phyloP scores from a whole-genome alignment of 2,888 invertebrate genomes.

The Scaptomyza tumidula region DNA sequence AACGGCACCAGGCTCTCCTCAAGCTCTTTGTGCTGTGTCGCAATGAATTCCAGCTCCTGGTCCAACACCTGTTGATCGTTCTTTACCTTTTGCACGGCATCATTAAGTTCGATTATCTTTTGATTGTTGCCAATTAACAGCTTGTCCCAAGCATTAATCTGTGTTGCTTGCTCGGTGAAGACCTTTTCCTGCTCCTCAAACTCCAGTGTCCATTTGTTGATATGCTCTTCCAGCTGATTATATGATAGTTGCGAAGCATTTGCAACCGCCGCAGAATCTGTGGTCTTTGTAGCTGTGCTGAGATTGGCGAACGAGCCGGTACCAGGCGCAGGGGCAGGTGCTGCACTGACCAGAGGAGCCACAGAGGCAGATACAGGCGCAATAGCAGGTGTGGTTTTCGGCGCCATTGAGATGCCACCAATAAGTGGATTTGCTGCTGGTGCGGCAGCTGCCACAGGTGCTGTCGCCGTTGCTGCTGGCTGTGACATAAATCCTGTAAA shows the following conservation, averaged over 20 bases:
- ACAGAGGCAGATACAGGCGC: conserved; percentile 43
- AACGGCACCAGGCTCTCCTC: conserved; percentile 94
- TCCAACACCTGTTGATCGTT: conserved; percentile 95
- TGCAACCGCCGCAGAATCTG: conserved; percentile 82
- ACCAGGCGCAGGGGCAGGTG: conserved; percentile 36
- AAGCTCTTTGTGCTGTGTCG: conserved; percentile 96
- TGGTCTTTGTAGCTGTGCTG: conserved; percentile 76
- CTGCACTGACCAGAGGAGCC: conserved; percentile 33
- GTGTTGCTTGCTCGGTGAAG: conserved; percentile 96
- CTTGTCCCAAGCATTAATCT: conserved; percentile 98
- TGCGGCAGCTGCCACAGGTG: conserved; percentile 17
- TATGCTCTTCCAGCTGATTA: conserved; percentile 94
- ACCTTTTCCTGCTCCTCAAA: conserved; percentile 96
- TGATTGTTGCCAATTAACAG: conserved; percentile 95
- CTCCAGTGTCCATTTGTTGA: conserved; percentile 97
- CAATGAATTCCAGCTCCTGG: conserved; percentile 96
- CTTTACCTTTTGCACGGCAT: conserved; percentile 94
- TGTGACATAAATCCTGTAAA: conserved; percentile 55
- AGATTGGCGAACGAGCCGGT: conserved; percentile 71
- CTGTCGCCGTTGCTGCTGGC: conserved; percentile 42
- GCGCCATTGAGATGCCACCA: conserved; percentile 44
- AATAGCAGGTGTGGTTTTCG: conserved; percentile 42
- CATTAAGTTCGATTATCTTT: conserved; percentile 94
- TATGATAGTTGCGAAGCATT: conserved; percentile 89
- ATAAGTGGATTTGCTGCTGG: conserved; percentile 43